Percentiles rank a stretch among this genome's conserved stretches.
phyloP scores from a whole-genome alignment of 1,140 invertebrate species.

The Phthorimaea operculella region DNA sequence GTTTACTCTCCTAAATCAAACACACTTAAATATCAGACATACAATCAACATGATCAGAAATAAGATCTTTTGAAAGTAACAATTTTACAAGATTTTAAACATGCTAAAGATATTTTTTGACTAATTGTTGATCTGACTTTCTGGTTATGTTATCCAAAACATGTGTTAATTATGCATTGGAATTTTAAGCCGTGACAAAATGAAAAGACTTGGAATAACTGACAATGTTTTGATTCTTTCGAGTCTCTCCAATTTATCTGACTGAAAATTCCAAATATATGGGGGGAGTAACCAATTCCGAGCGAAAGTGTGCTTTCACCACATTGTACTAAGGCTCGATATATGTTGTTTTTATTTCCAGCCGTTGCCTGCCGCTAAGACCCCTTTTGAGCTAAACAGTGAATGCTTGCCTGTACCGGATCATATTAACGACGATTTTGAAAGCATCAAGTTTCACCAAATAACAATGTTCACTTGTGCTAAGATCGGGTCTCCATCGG shows the following conservation, averaged over 20 bases:
- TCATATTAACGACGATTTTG: constrained; percentile 66
- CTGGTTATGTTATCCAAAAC: too few relatives aligned
- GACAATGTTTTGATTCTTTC: too few relatives aligned
- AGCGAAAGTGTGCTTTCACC: constrained; percentile 36
- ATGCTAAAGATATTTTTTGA: too few relatives aligned
- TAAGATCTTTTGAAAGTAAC: too few relatives aligned
- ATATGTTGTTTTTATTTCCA: constrained; percentile 69
- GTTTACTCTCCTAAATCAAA: background rate
- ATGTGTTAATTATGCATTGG: too few relatives aligned
- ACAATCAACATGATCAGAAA: too few relatives aligned
- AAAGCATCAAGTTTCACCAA: constrained; percentile 60
- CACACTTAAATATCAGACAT: too few relatives aligned
- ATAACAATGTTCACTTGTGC: constrained; percentile 61
- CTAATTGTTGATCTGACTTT: too few relatives aligned
- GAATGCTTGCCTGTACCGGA: constrained; percentile 67
- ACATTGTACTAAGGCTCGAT: constrained; percentile 64
- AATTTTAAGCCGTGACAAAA: too few relatives aligned
- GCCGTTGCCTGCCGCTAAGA: constrained; percentile 67
- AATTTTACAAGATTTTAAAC: too few relatives aligned
- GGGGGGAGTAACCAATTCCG: background rate
- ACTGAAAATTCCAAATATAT: background rate
- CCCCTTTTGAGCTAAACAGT: constrained; percentile 68
- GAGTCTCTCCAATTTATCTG: too few relatives aligned
- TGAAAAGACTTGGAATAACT: too few relatives aligned
- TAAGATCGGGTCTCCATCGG: constrained; percentile 32